Evolutionary conservation across 2,797 vertebrate genomes (phyloP).

Genomic region (Pseudomugil gertrudae): DNA sequence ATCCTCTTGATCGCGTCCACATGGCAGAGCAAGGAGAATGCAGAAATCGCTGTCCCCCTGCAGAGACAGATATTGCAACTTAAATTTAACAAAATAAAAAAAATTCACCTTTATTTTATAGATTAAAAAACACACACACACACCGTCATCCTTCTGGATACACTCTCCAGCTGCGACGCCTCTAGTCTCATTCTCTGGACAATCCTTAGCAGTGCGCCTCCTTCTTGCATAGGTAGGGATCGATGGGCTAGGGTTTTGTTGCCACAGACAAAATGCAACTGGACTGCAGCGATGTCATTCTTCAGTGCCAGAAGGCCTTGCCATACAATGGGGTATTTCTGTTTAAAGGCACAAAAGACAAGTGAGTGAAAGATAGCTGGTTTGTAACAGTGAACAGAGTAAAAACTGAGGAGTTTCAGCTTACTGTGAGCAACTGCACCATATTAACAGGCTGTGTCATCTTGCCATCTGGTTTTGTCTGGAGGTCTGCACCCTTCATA

Average conservation of each 20-base stretch:
- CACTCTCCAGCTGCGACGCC: slow-evolving; percentile 93
- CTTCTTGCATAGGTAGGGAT: slow-evolving; percentile 93
- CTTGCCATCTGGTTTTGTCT: slow-evolving; percentile 83
- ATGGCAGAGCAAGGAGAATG: slow-evolving; percentile 94
- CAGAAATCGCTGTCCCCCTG: slow-evolving; percentile 98
- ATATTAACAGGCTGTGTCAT: slow-evolving; percentile 92
- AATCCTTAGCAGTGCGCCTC: slow-evolving; percentile 91
- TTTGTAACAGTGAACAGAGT: slow-evolving; percentile 5
- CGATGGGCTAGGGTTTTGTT: slow-evolving; percentile 96
- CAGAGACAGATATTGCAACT: slow-evolving; percentile 27
- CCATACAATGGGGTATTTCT: slow-evolving; percentile 99
- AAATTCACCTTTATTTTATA: no score
- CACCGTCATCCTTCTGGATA: slow-evolving; percentile 96
- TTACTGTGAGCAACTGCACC: slow-evolving; percentile 95
- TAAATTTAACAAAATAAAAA: slow-evolving; percentile 7
- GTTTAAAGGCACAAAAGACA: slow-evolving; percentile 45
- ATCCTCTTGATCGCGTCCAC: slow-evolving; percentile 96
- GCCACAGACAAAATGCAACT: slow-evolving; percentile 97
- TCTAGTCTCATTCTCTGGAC: slow-evolving; percentile 98
- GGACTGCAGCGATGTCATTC: slow-evolving; percentile 96
- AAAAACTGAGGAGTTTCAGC: slow-evolving; percentile 31
- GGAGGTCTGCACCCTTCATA: slow-evolving; percentile 85
- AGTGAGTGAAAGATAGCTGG: slow-evolving; percentile 23
- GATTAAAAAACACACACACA: slow-evolving; percentile 9
- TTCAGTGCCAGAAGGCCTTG: slow-evolving; percentile 97